These are phyloP conservation scores for Lagocephalus sceleratus DNA, from an alignment of 2,797 vertebrate species.

Conservation along the genomic window DNA sequence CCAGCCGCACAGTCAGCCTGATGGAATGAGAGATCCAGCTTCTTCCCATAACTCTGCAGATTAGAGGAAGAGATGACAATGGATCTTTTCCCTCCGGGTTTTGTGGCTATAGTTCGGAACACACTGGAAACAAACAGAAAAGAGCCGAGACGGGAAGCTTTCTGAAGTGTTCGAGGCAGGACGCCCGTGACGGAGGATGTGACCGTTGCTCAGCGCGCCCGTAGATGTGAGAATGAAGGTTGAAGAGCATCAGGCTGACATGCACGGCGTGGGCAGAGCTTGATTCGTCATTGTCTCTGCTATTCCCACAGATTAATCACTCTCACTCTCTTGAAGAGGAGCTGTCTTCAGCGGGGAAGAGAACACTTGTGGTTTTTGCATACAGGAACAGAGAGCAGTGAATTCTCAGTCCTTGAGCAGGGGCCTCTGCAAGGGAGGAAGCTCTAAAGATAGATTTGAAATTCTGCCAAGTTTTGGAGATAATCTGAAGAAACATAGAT, in stretches of 20 bases:
- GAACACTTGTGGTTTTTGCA: conserved; percentile 33
- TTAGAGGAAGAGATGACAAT: conserved; percentile 74
- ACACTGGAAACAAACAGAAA: conserved; percentile 58
- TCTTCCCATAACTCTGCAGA: conserved; percentile 44
- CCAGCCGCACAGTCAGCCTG: conserved; percentile 55
- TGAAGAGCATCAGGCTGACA: conserved; percentile 29
- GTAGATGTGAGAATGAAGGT: conserved; percentile 30
- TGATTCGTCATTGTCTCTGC: conserved; percentile 44
- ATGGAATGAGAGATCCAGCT: conserved; percentile 75
- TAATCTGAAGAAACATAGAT: neutral
- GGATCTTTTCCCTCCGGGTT: conserved; percentile 55
- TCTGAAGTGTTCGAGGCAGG: conserved; percentile 48
- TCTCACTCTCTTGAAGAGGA: conserved; percentile 43
- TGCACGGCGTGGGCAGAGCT: conserved; percentile 36
- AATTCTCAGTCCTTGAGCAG: conserved; percentile 8
- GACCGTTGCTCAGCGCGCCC: conserved; percentile 32
- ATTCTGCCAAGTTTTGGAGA: conserved; percentile 4
- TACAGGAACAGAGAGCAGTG: neutral
- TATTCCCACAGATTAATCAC: conserved; percentile 41
- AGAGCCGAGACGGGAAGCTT: conserved; percentile 54
- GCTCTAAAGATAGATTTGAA: neutral
- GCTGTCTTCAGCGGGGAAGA: conserved; percentile 6
- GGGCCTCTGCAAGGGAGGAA: neutral
- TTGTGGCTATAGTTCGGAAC: conserved; percentile 31
- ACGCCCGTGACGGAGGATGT: conserved; percentile 39